Evolutionary conservation across 2,888 invertebrate genomes (phyloP), one percentile per base, ranked within the genome.

Genomic region (Lasioglossum morio): DNA sequence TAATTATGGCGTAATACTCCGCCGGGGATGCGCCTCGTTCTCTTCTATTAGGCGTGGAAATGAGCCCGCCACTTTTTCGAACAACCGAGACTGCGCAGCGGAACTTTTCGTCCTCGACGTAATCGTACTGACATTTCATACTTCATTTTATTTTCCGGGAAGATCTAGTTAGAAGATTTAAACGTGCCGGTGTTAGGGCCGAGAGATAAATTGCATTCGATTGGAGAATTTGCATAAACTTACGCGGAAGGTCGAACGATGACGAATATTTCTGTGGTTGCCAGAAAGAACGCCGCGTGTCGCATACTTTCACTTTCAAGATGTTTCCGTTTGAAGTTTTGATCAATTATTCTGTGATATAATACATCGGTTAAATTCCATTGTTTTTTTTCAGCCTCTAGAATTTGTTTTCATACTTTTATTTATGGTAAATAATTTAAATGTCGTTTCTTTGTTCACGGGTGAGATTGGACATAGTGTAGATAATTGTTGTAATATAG

Each of bases 1-100:
- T 89, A 89, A 89, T 89, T 89, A 89, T 87, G 85, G 87, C 89
- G 87, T 88, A 89, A 89, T 89, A 85, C 87, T 69, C 0, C 87
- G 78, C 43, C 73, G 81, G 66, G 77, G 77, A 84, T 81, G 46
- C 77, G 80, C 72, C 72, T 73, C 30, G 73, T 27, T 60, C 63
- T 60, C 27, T 14, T 60, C 60, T 60, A 60, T 60, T 60, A 60
- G 27, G 60, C 27, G 60, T 60, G 27, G 60, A 60, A 60, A 60
- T 27, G 60, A 60, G 23, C 53, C 53, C 53, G 60, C 27, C 60
- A 30, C 27, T 60, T 60, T 60, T 27, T 60, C 60, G 60, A 16
- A 27, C 60, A 2, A 30, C 5, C 53, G 53, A 53, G 23, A 53
- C 23, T 4, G 53, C 8, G 23, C 53, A 23, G 53, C 2, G 8